Percentiles rank a stretch among this genome's conserved stretches.
Conservation (phyloP, 92 coral and sea anemone genomes). For the Umimayanthus kanabou region DNA sequence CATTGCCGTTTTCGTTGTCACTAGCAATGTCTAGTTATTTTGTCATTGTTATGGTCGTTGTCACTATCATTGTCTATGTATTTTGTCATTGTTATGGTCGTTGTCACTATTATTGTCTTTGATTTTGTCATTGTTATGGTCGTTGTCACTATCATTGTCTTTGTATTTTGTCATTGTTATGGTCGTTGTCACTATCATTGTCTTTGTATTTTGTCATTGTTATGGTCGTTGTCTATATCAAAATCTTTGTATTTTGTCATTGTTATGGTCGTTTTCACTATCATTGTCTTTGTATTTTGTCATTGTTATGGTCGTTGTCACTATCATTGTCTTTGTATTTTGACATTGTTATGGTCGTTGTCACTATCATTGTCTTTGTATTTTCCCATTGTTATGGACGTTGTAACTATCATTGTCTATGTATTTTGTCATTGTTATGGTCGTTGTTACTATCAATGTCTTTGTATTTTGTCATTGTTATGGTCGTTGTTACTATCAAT, state of each 20-base stretch:
- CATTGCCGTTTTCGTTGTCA: not conserved
- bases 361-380: too few species aligned
- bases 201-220: not conserved
- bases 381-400: too few species aligned
- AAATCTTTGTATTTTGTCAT: not conserved
- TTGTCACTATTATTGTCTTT: not conserved
- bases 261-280: too few species aligned
- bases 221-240: not conserved
- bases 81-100: not conserved
- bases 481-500: not conserved
- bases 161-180: too few species aligned
- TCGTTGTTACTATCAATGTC: not conserved
- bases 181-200: not conserved
- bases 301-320: not conserved
- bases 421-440: too few species aligned
- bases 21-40: not conserved
- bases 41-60: not conserved
- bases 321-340: not conserved
- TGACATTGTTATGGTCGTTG: too few species aligned
- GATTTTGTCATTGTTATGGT: not conserved
- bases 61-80: not conserved
- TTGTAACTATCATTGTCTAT: too few species aligned
- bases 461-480: too few species aligned
- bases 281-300: not conserved
- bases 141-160: not conserved